A percentile compares a stretch with the other conserved stretches of the same genome.
phyloP scores from a whole-genome alignment of 2,888 invertebrate species.

The Ichneumon xanthorius region DNA sequence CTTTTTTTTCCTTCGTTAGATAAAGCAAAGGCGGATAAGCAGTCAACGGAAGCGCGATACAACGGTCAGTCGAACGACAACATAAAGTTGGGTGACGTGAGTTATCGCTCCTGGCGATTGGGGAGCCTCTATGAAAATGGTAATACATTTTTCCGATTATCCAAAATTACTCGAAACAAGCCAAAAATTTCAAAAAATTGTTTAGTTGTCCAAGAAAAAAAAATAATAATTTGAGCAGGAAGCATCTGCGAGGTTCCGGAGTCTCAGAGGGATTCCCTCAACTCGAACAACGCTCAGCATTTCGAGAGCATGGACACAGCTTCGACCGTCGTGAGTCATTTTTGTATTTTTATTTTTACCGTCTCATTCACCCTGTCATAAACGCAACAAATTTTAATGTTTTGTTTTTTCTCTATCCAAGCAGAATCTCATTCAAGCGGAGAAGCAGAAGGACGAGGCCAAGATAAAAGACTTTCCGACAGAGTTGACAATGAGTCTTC shows the following conservation, averaged over 20 bases:
- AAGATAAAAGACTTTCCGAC: constrained; percentile 80
- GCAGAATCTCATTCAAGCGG: constrained; percentile 78
- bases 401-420: background rate
- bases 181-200: background rate
- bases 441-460: constrained; percentile 76
- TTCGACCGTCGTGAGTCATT: constrained; percentile 61
- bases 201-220: no score
- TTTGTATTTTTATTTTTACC: background rate
- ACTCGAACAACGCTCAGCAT: constrained; percentile 71
- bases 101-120: constrained; percentile 83
- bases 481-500: constrained; percentile 82
- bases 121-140: constrained; percentile 83
- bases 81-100: constrained; percentile 80
- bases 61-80: constrained; percentile 75
- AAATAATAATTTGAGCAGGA: constrained; percentile 69
- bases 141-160: constrained; percentile 25
- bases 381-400: background rate
- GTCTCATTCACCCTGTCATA: background rate
- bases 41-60: constrained; percentile 51
- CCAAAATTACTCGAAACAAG: background rate
- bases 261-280: constrained; percentile 75
- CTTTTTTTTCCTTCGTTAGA: constrained; percentile 7
- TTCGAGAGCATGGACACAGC: constrained; percentile 61
- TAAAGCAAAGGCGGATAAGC: constrained; percentile 66
- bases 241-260: constrained; percentile 78